Evolutionary conservation across 1,140 invertebrate genomes (phyloP).

Genomic region (Trachymyrmex septentrionalis): DNA sequence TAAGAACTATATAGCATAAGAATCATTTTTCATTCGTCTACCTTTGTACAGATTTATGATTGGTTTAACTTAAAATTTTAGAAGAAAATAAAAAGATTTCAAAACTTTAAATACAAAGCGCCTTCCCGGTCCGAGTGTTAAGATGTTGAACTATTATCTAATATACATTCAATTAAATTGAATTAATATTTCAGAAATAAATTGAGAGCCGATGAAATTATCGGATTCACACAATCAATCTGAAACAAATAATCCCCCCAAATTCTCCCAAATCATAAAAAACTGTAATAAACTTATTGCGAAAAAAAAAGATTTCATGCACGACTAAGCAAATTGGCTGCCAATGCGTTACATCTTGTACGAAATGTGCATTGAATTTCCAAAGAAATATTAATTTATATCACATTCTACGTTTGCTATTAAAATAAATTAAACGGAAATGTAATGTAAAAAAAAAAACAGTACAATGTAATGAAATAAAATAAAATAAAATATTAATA

Average conservation of each 20-base stretch:
- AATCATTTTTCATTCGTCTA: not conserved
- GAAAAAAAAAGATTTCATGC: constrained; percentile 2
- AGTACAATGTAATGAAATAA: constrained; percentile 8
- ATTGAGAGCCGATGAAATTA: too few species aligned
- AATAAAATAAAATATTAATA: constrained; percentile 19
- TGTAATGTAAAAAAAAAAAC: not conserved
- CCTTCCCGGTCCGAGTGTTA: too few species aligned
- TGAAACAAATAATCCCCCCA: too few species aligned
- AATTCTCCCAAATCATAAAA: too few species aligned
- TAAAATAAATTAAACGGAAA: not conserved
- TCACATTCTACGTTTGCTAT: not conserved
- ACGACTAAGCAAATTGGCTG: not conserved
- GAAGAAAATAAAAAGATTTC: constrained; percentile 5
- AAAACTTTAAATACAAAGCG: too few species aligned
- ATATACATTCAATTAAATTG: too few species aligned
- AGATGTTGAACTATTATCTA: too few species aligned
- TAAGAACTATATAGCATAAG: not conserved
- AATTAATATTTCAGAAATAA: too few species aligned
- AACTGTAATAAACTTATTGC: too few species aligned
- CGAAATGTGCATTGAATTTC: not conserved
- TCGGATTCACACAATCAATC: too few species aligned
- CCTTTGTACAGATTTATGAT: constrained; percentile 7
- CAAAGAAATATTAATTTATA: not conserved
- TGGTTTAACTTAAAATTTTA: not conserved
- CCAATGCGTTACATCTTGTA: not conserved